Conservation (phyloP, 2,797 vertebrate genomes). For the Gymnoscopelus microlampas region DNA sequence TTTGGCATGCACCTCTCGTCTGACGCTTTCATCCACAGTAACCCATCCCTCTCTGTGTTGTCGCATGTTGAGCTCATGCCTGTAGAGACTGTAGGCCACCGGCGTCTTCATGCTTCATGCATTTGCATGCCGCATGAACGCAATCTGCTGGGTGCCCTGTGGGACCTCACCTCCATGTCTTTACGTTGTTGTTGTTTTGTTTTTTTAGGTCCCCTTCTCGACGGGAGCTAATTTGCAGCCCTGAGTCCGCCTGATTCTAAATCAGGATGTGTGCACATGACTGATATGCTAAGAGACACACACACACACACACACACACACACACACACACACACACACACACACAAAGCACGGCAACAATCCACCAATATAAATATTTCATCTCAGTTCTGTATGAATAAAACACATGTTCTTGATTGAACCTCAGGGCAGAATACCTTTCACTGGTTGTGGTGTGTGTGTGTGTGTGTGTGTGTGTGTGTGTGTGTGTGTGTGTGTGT, state of each 20-base stretch:
- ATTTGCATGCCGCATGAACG: conserved; percentile 78
- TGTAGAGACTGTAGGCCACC: conserved; percentile 40
- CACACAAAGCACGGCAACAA: conserved; percentile 48
- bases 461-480: conserved; percentile 20
- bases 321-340: too few species aligned
- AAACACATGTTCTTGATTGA: conserved; percentile 65
- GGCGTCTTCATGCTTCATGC: conserved; percentile 55
- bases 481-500: conserved; percentile 22
- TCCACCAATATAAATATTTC: conserved; percentile 67
- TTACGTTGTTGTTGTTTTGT: conserved; percentile 50
- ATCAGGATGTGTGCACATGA: conserved; percentile 58
- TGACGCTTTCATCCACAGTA: conserved; percentile 56
- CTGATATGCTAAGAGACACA: conserved; percentile 29
- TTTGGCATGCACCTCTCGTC: conserved; percentile 68
- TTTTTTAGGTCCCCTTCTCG: conserved; percentile 37
- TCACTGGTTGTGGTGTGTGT: conserved; percentile 25
- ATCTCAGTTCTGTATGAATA: conserved; percentile 74
- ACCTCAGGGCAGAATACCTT: conserved; percentile 49
- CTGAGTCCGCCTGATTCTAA: conserved; percentile 52
- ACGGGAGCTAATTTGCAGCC: conserved; percentile 53
- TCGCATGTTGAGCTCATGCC: conserved; percentile 41
- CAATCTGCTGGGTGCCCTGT: conserved; percentile 59
- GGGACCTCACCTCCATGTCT: conserved; percentile 58
- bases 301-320: background rate
- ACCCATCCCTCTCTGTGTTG: conserved; percentile 56